These are phyloP conservation scores for Arnoldichthys spilopterus DNA, from an alignment of 2,797 vertebrate genomes.

Conservation along the genomic window DNA sequence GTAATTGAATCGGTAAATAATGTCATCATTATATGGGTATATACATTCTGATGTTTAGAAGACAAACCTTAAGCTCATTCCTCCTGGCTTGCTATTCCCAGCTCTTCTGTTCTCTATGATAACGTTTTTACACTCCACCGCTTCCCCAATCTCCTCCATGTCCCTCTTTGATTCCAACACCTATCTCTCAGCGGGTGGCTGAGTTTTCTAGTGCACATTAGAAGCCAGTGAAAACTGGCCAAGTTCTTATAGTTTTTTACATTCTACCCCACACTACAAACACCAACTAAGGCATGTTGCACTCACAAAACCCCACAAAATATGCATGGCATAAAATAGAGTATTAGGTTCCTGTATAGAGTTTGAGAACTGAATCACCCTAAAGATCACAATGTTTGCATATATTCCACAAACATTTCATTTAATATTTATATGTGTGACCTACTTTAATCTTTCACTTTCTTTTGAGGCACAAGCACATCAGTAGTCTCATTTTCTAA, in stretches of 20 bases:
- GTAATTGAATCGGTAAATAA: no score
- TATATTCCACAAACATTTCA: background rate
- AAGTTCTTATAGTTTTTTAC: no score
- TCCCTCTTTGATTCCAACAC: background rate
- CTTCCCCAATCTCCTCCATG: background rate
- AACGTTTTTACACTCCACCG: background rate
- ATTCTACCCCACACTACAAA: no score
- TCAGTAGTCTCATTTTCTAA: background rate
- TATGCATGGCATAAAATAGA: background rate
- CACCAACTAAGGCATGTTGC: no score
- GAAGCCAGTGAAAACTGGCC: background rate
- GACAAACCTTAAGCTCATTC: background rate
- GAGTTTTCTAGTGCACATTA: background rate
- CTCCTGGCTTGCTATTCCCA: background rate
- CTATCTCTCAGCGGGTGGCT: background rate
- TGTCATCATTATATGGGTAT: no score
- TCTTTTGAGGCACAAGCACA: slow-evolving; percentile 1
- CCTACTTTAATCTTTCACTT: slow-evolving; percentile 7
- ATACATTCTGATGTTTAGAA: background rate
- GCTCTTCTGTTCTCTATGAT: background rate
- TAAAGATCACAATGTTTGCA: background rate
- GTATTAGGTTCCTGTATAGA: background rate
- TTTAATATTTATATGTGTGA: slow-evolving; percentile 18
- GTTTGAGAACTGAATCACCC: background rate
- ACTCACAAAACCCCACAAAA: no score